A percentile compares a stretch with the other conserved stretches of the same genome.
Conservation (phyloP, 2,797 vertebrate genomes). For the Enteromius radiatus region DNA sequence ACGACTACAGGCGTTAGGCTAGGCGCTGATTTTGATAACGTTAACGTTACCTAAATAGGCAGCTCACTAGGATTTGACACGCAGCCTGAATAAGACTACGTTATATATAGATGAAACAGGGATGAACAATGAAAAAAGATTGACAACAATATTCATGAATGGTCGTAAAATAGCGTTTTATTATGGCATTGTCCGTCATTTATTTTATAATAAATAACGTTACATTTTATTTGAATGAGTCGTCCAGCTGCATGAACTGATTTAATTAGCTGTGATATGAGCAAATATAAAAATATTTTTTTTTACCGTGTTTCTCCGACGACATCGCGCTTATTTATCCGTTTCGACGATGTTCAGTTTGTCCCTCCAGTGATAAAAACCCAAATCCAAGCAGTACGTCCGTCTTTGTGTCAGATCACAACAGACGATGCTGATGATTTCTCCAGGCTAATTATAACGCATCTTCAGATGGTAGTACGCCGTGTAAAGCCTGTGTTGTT, state of each 20-base stretch:
- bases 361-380: conserved; percentile 49
- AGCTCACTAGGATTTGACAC: conserved; percentile 13
- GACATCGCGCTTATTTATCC: conserved; percentile 72
- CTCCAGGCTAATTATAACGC: conserved; percentile 62
- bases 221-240: background rate
- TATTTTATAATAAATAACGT: background rate
- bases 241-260: background rate
- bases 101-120: background rate
- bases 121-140: background rate
- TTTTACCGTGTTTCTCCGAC: conserved; percentile 83
- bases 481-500: conserved; percentile 10
- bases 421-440: conserved; percentile 62
- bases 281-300: conserved; percentile 48
- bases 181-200: background rate
- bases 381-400: conserved; percentile 55
- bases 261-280: conserved; percentile 7
- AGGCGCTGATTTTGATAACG: background rate
- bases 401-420: conserved; percentile 54
- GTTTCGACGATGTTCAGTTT: conserved; percentile 55
- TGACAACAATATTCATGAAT: background rate
- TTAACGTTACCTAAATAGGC: background rate
- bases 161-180: background rate
- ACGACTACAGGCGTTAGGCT: background rate
- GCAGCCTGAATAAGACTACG: background rate
- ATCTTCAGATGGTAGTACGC: conserved; percentile 59